These are phyloP conservation scores for Phainopepla nitens DNA, from an alignment of 2,113 vertebrate species.

Conservation along the genomic window DNA sequence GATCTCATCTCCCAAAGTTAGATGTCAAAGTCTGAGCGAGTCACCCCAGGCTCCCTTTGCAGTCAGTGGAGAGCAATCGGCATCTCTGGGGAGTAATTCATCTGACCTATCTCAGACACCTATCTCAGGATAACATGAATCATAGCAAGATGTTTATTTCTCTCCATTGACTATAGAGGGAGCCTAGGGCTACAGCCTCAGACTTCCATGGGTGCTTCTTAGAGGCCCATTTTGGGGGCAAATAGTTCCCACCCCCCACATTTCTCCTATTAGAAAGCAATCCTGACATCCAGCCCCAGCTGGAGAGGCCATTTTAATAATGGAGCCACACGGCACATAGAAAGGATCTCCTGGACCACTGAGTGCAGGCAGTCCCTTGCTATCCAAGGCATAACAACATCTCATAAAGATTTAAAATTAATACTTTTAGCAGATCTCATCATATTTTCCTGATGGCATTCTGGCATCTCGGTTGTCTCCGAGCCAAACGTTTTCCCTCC, in stretches of 20 bases:
- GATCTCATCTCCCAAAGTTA: slow-evolving; percentile 39
- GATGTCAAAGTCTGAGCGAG: slow-evolving; percentile 40
- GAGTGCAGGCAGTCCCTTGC: not conserved
- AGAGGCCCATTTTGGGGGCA: slow-evolving; percentile 4
- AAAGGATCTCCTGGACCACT: not conserved
- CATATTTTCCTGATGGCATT: slow-evolving; percentile 13
- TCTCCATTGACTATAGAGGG: slow-evolving; percentile 60
- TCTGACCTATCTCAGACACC: slow-evolving; percentile 62
- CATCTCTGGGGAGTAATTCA: slow-evolving; percentile 42
- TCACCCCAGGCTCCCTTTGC: slow-evolving; percentile 57
- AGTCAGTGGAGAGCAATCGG: slow-evolving; percentile 39
- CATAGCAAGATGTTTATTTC: slow-evolving; percentile 61
- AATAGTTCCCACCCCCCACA: not conserved
- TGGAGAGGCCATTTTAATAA: not conserved
- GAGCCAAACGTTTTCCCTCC: not conserved
- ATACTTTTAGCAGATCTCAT: not conserved
- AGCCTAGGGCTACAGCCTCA: slow-evolving; percentile 60
- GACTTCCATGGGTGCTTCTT: not conserved
- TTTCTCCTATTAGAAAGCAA: not conserved
- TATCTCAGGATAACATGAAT: slow-evolving; percentile 65
- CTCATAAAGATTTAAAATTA: not conserved
- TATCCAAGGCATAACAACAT: not conserved
- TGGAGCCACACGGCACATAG: not conserved
- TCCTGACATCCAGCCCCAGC: not conserved
- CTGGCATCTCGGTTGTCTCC: not conserved